Conservation (phyloP, 2,113 vertebrate genomes). For the Aptenodytes forsteri region DNA sequence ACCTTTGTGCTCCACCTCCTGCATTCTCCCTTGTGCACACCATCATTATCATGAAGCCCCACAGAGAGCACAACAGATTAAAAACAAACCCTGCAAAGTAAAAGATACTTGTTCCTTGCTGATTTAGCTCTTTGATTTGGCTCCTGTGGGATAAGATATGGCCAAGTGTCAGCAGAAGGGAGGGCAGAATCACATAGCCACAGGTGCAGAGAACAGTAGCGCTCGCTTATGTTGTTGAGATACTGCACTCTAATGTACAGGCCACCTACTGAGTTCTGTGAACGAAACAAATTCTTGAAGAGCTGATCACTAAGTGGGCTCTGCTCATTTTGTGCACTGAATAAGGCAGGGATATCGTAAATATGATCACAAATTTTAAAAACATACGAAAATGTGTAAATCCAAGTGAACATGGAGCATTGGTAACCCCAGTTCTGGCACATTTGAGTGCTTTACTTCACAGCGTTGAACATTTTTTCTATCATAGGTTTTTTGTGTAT, state of each 20-base stretch:
- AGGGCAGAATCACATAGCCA: not conserved
- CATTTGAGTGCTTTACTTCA: not conserved
- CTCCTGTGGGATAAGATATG: not conserved
- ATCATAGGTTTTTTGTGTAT: not conserved
- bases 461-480: not conserved
- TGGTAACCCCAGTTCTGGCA: not conserved
- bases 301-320: not conserved
- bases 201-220: not conserved
- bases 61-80: not conserved
- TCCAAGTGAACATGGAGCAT: not conserved
- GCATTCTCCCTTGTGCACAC: not conserved
- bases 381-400: not conserved
- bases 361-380: not conserved
- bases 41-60: not conserved
- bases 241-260: not conserved
- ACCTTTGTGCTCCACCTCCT: accelerated
- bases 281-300: not conserved
- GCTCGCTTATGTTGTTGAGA: not conserved
- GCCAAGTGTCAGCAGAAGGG: not conserved
- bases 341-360: not conserved
- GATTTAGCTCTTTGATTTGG: not conserved
- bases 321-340: not conserved
- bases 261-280: not conserved
- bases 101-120: not conserved
- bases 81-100: not conserved